Percentiles rank a stretch among this genome's conserved stretches.
These are phyloP conservation scores for Taxidea taxus DNA, from an alignment of 2,113 vertebrate species.

Conservation along the genomic window DNA sequence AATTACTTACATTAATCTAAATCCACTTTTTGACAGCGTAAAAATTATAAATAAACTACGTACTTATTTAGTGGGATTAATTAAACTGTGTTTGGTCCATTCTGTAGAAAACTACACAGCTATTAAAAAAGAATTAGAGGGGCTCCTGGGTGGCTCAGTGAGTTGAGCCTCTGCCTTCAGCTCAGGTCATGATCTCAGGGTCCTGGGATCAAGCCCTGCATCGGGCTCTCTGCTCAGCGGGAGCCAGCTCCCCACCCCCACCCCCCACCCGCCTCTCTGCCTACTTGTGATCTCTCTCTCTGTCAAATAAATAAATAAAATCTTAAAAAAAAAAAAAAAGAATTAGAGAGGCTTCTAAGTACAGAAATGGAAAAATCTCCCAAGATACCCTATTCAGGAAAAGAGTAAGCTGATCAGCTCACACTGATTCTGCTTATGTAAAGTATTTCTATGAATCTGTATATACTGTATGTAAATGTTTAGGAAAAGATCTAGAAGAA, in stretches of 20 bases:
- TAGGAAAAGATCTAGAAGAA: neutral
- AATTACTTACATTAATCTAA: conserved; percentile 18
- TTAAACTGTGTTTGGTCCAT: neutral
- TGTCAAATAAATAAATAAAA: too few relatives aligned
- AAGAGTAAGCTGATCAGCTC: neutral
- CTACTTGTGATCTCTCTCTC: too few relatives aligned
- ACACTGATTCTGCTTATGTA: neutral
- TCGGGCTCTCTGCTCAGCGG: too few relatives aligned
- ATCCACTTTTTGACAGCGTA: neutral
- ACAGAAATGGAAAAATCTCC: neutral
- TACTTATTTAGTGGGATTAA: neutral
- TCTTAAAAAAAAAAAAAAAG: neutral
- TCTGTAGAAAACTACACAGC: neutral
- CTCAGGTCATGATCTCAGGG: too few relatives aligned
- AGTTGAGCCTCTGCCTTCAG: too few relatives aligned
- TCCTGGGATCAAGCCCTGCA: too few relatives aligned
- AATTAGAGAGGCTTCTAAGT: neutral
- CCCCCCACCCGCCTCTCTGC: too few relatives aligned
- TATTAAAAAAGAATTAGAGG: neutral
- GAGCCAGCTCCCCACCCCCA: too few relatives aligned
- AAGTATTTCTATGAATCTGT: neutral
- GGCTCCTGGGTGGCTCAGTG: neutral
- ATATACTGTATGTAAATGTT: neutral
- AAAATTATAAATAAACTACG: conserved; percentile 10
- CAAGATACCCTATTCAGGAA: neutral